phyloP scores from a whole-genome alignment of 2,797 vertebrate species.

The Macropus fuliginosus region DNA sequence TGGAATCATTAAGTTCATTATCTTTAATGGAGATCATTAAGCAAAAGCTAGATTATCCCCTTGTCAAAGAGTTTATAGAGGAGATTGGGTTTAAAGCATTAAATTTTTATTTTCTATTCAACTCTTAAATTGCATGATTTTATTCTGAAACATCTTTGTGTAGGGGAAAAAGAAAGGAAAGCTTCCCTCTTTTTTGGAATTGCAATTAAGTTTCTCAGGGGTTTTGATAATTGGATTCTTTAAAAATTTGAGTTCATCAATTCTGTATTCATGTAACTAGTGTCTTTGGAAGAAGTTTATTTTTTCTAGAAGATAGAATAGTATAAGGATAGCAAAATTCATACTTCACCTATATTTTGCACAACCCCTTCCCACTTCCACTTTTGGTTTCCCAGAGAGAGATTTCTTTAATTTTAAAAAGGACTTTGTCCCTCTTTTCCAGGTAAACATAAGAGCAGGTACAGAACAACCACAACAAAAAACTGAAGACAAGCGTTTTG shows the following conservation, averaged over 20 bases:
- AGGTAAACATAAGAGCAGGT: slow-evolving; percentile 27
- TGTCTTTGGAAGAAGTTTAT: background rate
- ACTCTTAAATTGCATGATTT: background rate
- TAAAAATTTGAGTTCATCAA: background rate
- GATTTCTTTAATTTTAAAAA: background rate
- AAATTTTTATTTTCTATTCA: background rate
- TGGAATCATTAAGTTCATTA: background rate
- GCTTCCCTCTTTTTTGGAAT: background rate
- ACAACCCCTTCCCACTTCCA: background rate
- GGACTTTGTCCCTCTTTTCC: background rate
- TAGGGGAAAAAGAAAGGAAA: background rate
- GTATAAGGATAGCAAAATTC: background rate
- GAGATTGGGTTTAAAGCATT: background rate
- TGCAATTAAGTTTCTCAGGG: slow-evolving; percentile 39
- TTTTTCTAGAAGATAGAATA: background rate
- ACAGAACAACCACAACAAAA: slow-evolving; percentile 27
- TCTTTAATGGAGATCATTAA: background rate
- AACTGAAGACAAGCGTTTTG: slow-evolving; percentile 8
- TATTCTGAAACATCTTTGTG: background rate
- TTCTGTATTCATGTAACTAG: slow-evolving; percentile 40
- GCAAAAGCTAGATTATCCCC: background rate
- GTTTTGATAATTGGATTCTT: slow-evolving; percentile 8
- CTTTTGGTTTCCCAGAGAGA: background rate
- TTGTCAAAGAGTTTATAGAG: background rate
- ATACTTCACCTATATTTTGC: background rate